Evolutionary conservation across 2,113 vertebrate genomes (phyloP), one percentile per base, ranked within the genome.

Genomic region (Menura novaehollandiae): DNA sequence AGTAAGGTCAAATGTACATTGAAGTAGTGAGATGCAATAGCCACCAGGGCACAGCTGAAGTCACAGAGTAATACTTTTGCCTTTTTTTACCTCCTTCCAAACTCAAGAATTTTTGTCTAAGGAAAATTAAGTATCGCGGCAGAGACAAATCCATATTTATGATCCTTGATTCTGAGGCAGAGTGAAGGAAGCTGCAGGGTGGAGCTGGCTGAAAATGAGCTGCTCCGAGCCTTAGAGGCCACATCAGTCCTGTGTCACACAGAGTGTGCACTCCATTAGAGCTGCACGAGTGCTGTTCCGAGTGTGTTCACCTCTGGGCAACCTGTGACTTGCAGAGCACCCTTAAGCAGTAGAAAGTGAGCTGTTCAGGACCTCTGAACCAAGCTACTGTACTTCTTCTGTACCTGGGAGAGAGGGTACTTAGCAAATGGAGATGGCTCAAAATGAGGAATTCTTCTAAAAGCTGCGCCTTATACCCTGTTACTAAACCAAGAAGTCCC

Each of bases 391-490:
- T 35, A 16, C 28, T 73, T 66, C 20, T 60, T 53, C 72, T 27
- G 7, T 22, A 39, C 2, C 1, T 24, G 33, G 28, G 24, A 74
- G 46, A 73, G 28, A n/a, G 8, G 13, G 10, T 53, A 32, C 39
- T 51, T 1, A 0, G 11, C 67, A 47, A 84, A 71, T 0, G 0
- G 32, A 47, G 33, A 41, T 0, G 0, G n/a, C 5, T 92, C 11
- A 1, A 51, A 75, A 52, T 46, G 4, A 37, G 20, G 13, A 60
- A 32, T 43, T 44, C 4, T 79, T 67, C 75, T 35, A 56, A 71
- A 87, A 62, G 26, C 21, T 80, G 28, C 5, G 68, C 16, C 27
- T 81, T 27, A 10, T 9, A 44, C 27, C 41, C 32, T 74, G 27
- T 33, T 43, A 63, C 47, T 53, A 67, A 80, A 71, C 15, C 56